Evolutionary conservation across 1,140 invertebrate species (phyloP).

Genomic region (Drosophila nasuta): DNA sequence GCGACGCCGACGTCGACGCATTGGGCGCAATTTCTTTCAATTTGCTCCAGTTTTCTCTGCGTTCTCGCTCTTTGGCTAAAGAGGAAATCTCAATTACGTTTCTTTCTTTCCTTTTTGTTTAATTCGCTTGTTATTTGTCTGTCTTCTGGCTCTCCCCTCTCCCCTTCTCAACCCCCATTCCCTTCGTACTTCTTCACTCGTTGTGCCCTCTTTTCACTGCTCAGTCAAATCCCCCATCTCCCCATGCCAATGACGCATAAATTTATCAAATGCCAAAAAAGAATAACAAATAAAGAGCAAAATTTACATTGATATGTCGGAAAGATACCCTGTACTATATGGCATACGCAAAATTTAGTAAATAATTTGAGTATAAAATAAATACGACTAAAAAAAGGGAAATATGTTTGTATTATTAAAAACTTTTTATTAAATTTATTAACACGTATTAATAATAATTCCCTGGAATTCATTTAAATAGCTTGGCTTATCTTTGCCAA

Average conservation of each 20-base stretch:
- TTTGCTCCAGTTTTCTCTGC: constrained; percentile 67
- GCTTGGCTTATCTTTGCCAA: too few species aligned
- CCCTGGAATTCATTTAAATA: too few species aligned
- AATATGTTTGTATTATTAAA: too few species aligned
- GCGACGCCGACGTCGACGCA: not conserved
- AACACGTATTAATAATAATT: too few species aligned
- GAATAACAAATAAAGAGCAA: not conserved
- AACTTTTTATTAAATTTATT: too few species aligned
- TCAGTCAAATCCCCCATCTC: too few species aligned
- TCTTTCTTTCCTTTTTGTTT: constrained; percentile 63
- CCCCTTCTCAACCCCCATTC: not conserved
- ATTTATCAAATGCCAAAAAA: constrained; percentile 44
- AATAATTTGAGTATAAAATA: too few species aligned
- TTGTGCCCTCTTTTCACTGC: not conserved
- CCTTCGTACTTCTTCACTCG: not conserved
- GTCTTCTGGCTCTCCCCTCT: not conserved
- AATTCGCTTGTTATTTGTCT: constrained; percentile 49
- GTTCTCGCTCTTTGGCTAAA: constrained; percentile 45
- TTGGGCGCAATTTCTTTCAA: constrained; percentile 72
- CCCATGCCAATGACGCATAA: constrained; percentile 38
- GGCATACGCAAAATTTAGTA: not conserved
- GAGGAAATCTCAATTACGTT: constrained; percentile 78
- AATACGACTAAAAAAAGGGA: too few species aligned
- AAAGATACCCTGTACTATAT: not conserved
- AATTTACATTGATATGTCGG: not conserved